Conservation (phyloP, 2,113 vertebrate genomes). For the Labrus mixtus region DNA sequence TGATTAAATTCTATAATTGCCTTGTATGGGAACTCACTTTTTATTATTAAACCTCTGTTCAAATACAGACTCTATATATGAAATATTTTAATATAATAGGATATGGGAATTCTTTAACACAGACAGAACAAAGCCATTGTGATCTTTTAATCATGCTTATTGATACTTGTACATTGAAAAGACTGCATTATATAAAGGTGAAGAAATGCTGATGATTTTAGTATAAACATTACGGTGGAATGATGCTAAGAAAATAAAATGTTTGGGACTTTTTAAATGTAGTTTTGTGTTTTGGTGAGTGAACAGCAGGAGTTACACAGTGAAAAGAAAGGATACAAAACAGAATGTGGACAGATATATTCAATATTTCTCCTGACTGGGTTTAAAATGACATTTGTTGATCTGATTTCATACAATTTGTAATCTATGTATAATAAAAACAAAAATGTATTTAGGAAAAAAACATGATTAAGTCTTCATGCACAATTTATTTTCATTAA, state of each 20-base stretch:
- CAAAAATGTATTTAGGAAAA: slow-evolving; percentile 57
- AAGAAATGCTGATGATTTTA: slow-evolving; percentile 81
- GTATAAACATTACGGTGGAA: slow-evolving; percentile 73
- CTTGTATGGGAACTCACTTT: slow-evolving; percentile 83
- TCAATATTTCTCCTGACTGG: slow-evolving; percentile 6
- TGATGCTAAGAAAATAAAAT: slow-evolving; percentile 79
- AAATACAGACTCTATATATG: slow-evolving; percentile 81
- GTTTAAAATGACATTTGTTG: slow-evolving; percentile 27
- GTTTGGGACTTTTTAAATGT: slow-evolving; percentile 80
- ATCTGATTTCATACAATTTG: slow-evolving; percentile 61
- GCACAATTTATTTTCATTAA: slow-evolving; percentile 1
- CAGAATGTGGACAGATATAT: slow-evolving; percentile 43
- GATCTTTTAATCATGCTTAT: slow-evolving; percentile 83
- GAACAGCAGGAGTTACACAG: slow-evolving; percentile 26
- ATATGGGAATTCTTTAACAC: slow-evolving; percentile 83
- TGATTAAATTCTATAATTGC: slow-evolving; percentile 83
- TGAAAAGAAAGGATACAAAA: slow-evolving; percentile 19
- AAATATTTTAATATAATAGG: slow-evolving; percentile 87
- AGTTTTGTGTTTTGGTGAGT: slow-evolving; percentile 68
- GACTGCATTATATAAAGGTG: slow-evolving; percentile 77
- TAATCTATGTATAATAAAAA: slow-evolving; percentile 66
- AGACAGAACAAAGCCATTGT: slow-evolving; percentile 83
- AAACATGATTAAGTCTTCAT: slow-evolving; percentile 25
- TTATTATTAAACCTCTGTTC: slow-evolving; percentile 80
- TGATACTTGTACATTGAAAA: slow-evolving; percentile 84